A percentile compares a stretch with the other conserved stretches of the same genome.
These are phyloP conservation scores for Sebastes nivosus DNA, from an alignment of 2,797 vertebrate species.

Conservation along the genomic window DNA sequence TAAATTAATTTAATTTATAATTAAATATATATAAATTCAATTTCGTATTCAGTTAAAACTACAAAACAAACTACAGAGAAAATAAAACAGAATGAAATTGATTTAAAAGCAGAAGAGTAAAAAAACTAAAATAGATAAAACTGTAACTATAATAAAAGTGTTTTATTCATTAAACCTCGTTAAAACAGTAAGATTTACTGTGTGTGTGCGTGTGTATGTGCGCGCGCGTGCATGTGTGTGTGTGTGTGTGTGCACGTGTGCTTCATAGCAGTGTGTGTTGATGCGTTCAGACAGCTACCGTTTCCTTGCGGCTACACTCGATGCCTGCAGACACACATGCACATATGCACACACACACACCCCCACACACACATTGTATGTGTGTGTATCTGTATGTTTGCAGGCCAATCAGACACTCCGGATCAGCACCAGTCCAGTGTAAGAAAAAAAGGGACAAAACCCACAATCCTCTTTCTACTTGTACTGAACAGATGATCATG, in stretches of 20 bases:
- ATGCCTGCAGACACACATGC: slow-evolving; percentile 23
- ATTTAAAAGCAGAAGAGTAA: background rate
- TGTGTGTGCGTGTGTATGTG: too few species aligned
- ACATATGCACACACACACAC: slow-evolving; percentile 9
- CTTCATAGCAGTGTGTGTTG: slow-evolving; percentile 15
- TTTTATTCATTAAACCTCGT: background rate
- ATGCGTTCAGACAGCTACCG: slow-evolving; percentile 54
- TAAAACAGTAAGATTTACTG: background rate
- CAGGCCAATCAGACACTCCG: too few species aligned
- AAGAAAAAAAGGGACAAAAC: too few species aligned
- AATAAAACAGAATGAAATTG: background rate
- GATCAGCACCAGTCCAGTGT: too few species aligned
- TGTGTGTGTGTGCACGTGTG: background rate
- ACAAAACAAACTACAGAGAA: background rate
- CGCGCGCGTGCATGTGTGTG: background rate
- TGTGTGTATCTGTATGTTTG: too few species aligned
- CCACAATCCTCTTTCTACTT: too few species aligned
- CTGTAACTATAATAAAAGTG: background rate
- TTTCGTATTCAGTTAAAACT: background rate
- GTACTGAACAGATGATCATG: too few species aligned
- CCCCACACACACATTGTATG: background rate
- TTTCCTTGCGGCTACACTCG: slow-evolving; percentile 32
- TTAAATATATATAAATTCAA: too few species aligned
- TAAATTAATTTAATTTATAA: too few species aligned
- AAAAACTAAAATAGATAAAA: background rate